Evolutionary conservation across 2,888 invertebrate genomes (phyloP).

Genomic region (Phyto melanocephala): DNA sequence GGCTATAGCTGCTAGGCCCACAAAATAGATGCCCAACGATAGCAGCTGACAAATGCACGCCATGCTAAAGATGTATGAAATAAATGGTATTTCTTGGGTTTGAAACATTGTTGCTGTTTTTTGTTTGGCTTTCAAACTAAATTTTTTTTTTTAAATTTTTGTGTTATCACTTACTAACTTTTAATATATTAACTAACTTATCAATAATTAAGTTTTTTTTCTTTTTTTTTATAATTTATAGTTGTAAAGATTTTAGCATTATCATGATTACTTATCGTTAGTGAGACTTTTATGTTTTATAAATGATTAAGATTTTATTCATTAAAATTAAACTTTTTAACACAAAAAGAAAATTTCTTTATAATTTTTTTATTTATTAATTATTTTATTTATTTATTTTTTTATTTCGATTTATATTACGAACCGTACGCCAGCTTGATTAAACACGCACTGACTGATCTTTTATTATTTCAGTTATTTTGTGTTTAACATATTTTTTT

Average conservation of each 20-base stretch:
- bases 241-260: not conserved
- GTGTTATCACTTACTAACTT: not conserved
- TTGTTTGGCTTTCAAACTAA: not conserved
- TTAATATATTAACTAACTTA: too few relatives aligned
- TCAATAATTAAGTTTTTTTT: not conserved
- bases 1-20: constrained; percentile 71
- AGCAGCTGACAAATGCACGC: constrained; percentile 72
- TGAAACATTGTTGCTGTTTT: constrained; percentile 11
- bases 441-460: constrained; percentile 59
- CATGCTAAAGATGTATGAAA: constrained; percentile 69
- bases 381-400: not conserved
- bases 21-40: constrained; percentile 70
- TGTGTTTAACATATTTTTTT: constrained; percentile 33
- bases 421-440: constrained; percentile 54
- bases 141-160: not conserved
- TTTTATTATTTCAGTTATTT: constrained; percentile 35
- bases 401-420: constrained; percentile 27
- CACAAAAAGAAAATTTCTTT: not conserved
- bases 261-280: not conserved
- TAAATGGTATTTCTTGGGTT: constrained; percentile 7
- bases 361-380: not conserved
- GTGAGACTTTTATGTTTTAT: not conserved
- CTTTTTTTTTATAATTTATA: not conserved
- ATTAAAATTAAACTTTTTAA: not conserved
- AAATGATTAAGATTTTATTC: not conserved